Evolutionary conservation across 2,888 invertebrate genomes (phyloP).

Genomic region (Hyppa rectilinea): DNA sequence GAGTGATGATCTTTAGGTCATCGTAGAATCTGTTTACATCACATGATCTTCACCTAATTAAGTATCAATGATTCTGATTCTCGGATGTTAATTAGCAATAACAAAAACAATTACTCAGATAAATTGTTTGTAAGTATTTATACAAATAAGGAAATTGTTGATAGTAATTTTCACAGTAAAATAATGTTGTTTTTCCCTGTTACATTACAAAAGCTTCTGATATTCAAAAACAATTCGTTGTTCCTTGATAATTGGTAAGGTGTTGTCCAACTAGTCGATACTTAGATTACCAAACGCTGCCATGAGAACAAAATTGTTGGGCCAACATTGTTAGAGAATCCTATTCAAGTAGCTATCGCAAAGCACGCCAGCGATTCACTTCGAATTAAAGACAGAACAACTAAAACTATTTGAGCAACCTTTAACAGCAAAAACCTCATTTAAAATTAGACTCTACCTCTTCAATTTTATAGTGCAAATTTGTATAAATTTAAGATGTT

Average conservation of each 20-base stretch:
- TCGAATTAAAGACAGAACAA: constrained; percentile 69
- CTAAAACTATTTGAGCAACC: constrained; percentile 70
- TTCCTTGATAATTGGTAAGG: neutral
- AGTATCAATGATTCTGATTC: neutral
- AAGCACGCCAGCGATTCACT: constrained; percentile 66
- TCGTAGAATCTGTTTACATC: neutral
- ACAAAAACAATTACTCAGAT: constrained; percentile 24
- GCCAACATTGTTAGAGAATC: constrained; percentile 57
- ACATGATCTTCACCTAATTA: constrained; percentile 6
- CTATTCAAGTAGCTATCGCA: constrained; percentile 70
- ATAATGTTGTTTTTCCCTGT: neutral
- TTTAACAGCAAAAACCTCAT: constrained; percentile 31
- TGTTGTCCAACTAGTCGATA: neutral
- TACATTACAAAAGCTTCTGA: neutral
- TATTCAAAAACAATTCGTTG: neutral
- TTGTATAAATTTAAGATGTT: constrained; percentile 23
- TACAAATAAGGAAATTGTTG: constrained; percentile 18
- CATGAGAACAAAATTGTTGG: constrained; percentile 22
- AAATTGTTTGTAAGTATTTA: neutral
- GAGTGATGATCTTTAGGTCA: constrained; percentile 12
- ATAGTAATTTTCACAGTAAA: neutral
- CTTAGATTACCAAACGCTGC: neutral
- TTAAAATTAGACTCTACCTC: constrained; percentile 41
- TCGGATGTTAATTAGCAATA: neutral
- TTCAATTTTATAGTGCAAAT: constrained; percentile 45